phyloP scores from a whole-genome alignment of 2,797 vertebrate species.

The Buphagus erythrorhynchus region DNA sequence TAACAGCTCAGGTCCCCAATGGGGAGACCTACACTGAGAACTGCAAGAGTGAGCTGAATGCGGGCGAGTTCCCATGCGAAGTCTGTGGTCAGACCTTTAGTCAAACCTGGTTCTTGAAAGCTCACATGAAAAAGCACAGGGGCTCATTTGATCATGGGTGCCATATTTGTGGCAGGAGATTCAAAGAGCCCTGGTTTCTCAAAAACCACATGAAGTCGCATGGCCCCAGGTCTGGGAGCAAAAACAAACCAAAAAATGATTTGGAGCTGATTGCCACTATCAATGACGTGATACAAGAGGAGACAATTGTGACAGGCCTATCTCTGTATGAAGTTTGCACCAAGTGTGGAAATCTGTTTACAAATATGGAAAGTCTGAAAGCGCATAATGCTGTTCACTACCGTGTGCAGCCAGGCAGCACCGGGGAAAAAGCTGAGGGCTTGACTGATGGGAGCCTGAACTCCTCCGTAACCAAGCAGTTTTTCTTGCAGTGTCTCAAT shows the following conservation, averaged over 20 bases:
- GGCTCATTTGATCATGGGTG: slow-evolving; percentile 92
- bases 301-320: slow-evolving; percentile 74
- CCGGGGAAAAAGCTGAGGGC: not conserved
- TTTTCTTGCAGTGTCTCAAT: slow-evolving; percentile 86
- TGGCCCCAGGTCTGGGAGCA: slow-evolving; percentile 82
- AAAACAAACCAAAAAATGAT: slow-evolving; percentile 85
- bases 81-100: slow-evolving; percentile 92
- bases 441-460: slow-evolving; percentile 66
- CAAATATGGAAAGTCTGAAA: slow-evolving; percentile 88
- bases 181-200: slow-evolving; percentile 97
- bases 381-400: slow-evolving; percentile 88
- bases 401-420: slow-evolving; percentile 39
- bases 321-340: slow-evolving; percentile 89
- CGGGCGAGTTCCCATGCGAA: slow-evolving; percentile 88
- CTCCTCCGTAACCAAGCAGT: slow-evolving; percentile 80
- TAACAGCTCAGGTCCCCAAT: slow-evolving; percentile 82
- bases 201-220: slow-evolving; percentile 99
- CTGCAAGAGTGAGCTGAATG: slow-evolving; percentile 67
- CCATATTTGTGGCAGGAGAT: slow-evolving; percentile 91
- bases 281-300: slow-evolving; percentile 91
- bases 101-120: slow-evolving; percentile 94
- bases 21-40: slow-evolving; percentile 73
- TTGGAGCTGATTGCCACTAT: slow-evolving; percentile 87
- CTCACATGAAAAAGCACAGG: slow-evolving; percentile 95
- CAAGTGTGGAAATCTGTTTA: slow-evolving; percentile 95